Conservation (phyloP, 2,113 vertebrate genomes). For the Columba janthina region DNA sequence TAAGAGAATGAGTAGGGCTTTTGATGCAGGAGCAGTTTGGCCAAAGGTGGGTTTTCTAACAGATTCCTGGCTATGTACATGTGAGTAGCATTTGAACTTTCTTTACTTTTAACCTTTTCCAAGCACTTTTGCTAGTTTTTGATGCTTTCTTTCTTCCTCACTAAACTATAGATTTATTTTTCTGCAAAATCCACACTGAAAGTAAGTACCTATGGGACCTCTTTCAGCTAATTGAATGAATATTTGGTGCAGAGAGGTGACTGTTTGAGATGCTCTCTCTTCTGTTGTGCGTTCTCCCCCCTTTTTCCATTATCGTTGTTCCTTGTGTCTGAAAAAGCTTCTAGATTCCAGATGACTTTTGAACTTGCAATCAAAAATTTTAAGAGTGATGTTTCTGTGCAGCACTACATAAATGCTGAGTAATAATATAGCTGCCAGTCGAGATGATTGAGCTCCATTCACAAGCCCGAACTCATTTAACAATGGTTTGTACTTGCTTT, state of each 20-base stretch:
- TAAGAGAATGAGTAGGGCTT: not conserved
- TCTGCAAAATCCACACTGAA: not conserved
- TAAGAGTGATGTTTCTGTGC: not conserved
- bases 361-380: not conserved
- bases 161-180: not conserved
- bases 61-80: not conserved
- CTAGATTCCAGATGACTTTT: not conserved
- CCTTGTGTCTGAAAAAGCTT: not conserved
- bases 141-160: not conserved
- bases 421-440: constrained; percentile 22
- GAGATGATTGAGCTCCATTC: constrained; percentile 16
- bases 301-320: not conserved
- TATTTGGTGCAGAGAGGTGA: not conserved
- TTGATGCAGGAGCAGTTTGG: not conserved
- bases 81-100: not conserved
- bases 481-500: not conserved
- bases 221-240: not conserved
- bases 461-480: not conserved
- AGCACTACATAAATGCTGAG: not conserved
- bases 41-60: not conserved
- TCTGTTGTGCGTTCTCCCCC: not conserved
- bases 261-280: not conserved
- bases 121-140: not conserved
- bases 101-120: not conserved
- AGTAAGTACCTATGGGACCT: not conserved